These are phyloP conservation scores for Mizuhopecten yessoensis DNA, from an alignment of 1,140 invertebrate species.

Conservation along the genomic window DNA sequence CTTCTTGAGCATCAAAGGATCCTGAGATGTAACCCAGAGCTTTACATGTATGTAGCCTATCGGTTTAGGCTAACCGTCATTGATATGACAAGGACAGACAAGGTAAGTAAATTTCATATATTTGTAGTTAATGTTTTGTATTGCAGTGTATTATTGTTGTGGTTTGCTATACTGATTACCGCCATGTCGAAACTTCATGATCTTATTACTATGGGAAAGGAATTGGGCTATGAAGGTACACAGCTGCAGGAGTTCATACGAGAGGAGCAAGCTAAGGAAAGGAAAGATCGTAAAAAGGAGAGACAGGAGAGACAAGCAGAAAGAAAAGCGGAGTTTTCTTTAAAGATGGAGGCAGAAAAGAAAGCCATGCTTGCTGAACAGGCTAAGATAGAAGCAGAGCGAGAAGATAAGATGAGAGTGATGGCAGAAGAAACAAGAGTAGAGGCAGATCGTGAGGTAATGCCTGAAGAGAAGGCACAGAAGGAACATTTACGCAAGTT, in stretches of 20 bases:
- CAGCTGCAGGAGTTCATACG: background rate
- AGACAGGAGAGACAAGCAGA: background rate
- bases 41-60: no score
- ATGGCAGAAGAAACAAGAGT: no score
- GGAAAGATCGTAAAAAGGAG: background rate
- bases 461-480: background rate
- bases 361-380: no score
- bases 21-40: background rate
- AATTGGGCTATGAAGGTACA: background rate
- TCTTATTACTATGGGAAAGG: background rate
- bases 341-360: no score
- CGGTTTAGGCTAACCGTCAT: background rate
- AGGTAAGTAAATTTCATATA: background rate
- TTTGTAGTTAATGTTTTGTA: background rate
- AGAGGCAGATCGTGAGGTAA: no score
- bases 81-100: no score
- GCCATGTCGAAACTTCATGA: background rate
- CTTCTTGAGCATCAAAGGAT: no score
- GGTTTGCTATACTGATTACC: background rate
- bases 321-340: no score
- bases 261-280: background rate
- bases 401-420: no score
- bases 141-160: no score
- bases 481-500: constrained; percentile 20
- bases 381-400: no score